Evolutionary conservation across 2,888 invertebrate genomes (phyloP), one percentile per base, ranked within the genome.

Genomic region (Spisula subtruncata): DNA sequence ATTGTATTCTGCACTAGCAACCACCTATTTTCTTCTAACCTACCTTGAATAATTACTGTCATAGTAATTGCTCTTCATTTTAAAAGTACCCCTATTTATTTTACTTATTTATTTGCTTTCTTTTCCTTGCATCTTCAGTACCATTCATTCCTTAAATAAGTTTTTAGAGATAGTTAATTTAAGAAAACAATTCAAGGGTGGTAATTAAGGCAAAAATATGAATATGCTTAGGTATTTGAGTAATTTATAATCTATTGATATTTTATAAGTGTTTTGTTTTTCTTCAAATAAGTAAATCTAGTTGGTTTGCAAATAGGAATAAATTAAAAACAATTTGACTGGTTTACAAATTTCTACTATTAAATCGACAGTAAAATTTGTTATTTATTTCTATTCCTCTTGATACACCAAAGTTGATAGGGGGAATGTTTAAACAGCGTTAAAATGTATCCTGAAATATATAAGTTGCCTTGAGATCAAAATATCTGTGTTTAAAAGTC

Each of bases 391-490:
- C n/a, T 25, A 8, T 25, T 2, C 25, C 60, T 66, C 25, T 25
- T 66, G n/a, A 66, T 25, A 25, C 5, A 25, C n/a, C n/a, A n/a
- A n/a, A n/a, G n/a, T 66, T 66, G 60, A 4, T 66, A n/a, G 60
- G 1, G n/a, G n/a, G 10, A 6, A 0, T 25, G 20, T 6, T 66
- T 6, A 66, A 66, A 66, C 60, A 66, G 60, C 60, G 60, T 66
- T 66, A 66, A n/a, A 0, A 66, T 66, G 1, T 25, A 25, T 41
- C 8, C 4, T 41, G 20, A 25, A 25, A 25, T 66, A 25, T 66
- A 66, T 5, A 6, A 66, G n/a, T 66, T 66, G 60, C 60, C 60
- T 66, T 66, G 25, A n/a, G 60, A 66, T 66, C 60, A 66, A 66
- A 66, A 66, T 66, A 0, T 66, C 60, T 66, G 10, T 10, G 25